A percentile compares a stretch with the other conserved stretches of the same genome.
Evolutionary conservation across 2,888 invertebrate species (phyloP).

Genomic region (Drosophila tripunctata): DNA sequence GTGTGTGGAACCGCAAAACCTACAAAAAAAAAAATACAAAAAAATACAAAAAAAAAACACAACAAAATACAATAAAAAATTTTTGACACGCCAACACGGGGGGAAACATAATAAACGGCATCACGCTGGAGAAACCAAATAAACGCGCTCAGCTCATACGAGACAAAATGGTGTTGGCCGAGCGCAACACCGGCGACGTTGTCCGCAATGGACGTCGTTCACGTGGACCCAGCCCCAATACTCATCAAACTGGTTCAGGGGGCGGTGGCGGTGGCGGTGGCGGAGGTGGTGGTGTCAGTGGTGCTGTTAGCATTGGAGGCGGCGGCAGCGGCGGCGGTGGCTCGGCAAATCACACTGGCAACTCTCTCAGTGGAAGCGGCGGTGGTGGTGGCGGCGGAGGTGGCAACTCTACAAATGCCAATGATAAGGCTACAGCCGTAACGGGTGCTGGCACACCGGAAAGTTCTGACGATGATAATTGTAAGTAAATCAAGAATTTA

Average conservation of each 20-base stretch:
- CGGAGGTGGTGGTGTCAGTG: slow-evolving; percentile 46
- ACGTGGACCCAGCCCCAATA: slow-evolving; percentile 95
- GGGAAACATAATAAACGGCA: slow-evolving; percentile 28
- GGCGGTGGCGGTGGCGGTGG: slow-evolving; percentile 35
- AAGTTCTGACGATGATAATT: slow-evolving; percentile 94
- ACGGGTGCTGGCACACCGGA: slow-evolving; percentile 88
- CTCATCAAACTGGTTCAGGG: slow-evolving; percentile 84
- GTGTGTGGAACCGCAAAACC: background rate
- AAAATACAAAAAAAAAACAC: too few species aligned
- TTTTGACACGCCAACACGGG: slow-evolving; percentile 29
- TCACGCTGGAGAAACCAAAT: slow-evolving; percentile 80
- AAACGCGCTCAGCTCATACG: slow-evolving; percentile 82
- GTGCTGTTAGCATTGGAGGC: slow-evolving; percentile 32
- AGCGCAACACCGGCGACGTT: slow-evolving; percentile 91
- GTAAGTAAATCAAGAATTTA: slow-evolving; percentile 84
- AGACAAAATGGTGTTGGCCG: slow-evolving; percentile 93
- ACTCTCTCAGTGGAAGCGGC: slow-evolving; percentile 24
- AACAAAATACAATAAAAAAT: too few species aligned
- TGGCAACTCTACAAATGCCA: slow-evolving; percentile 52
- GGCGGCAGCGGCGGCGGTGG: slow-evolving; percentile 34
- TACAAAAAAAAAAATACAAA: too few species aligned
- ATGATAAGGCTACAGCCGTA: slow-evolving; percentile 53
- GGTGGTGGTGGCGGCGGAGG: slow-evolving; percentile 36
- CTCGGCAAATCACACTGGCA: slow-evolving; percentile 51
- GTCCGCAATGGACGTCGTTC: slow-evolving; percentile 94